Conservation (phyloP, 2,888 invertebrate species). For the Cheilosia grossa region DNA sequence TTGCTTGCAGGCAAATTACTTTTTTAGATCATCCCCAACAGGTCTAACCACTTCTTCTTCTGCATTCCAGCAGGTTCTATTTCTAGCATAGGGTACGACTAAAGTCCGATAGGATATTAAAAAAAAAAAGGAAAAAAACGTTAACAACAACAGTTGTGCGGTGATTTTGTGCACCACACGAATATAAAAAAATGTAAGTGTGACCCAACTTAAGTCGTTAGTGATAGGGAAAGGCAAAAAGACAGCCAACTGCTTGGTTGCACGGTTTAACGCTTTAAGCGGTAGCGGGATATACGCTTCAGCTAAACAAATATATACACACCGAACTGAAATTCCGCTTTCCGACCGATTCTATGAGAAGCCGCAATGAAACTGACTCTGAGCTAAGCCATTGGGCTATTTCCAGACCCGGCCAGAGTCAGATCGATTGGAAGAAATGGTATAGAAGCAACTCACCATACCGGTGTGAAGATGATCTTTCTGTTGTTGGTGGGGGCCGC, state of each 20-base stretch:
- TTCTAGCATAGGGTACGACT: slow-evolving; percentile 13
- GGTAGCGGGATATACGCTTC: background rate
- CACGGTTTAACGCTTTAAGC: background rate
- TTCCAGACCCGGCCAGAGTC: slow-evolving; percentile 48
- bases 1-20: slow-evolving; percentile 21
- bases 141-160: slow-evolving; percentile 18
- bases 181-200: background rate
- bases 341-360: slow-evolving; percentile 67
- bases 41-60: slow-evolving; percentile 45
- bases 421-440: slow-evolving; percentile 54
- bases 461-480: slow-evolving; percentile 35
- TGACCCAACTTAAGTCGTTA: background rate
- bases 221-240: slow-evolving; percentile 8
- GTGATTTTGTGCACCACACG: background rate
- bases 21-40: slow-evolving; percentile 37
- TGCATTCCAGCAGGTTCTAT: slow-evolving; percentile 26
- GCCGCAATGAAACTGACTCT: slow-evolving; percentile 71
- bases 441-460: slow-evolving; percentile 61
- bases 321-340: slow-evolving; percentile 41
- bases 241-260: background rate
- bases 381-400: slow-evolving; percentile 27
- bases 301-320: slow-evolving; percentile 4
- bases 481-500: background rate
- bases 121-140: background rate
- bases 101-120: background rate